Base-by-base conservation (phyloP, 2,797 vertebrate species). In the Lutjanus argentimaculatus region DNA sequence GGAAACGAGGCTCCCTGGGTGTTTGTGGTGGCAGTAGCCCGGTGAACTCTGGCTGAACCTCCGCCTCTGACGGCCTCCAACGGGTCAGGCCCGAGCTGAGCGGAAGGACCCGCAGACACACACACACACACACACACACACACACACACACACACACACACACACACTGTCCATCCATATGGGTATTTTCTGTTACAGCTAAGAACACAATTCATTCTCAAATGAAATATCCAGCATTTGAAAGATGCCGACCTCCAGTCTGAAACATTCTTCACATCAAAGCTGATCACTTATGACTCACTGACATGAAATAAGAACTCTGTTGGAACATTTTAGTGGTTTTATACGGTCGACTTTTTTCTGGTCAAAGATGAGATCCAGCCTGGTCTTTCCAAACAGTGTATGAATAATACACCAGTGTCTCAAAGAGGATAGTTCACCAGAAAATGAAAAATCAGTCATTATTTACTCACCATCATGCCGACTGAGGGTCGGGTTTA, bases 31-130 rank as follows among this genome's bases (percentile, higher is more conserved):
- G 74, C 84, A 79, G 79, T 9, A 65, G 84, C 75, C 75, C n/a
- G 21, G 14, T 90, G 88, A 91, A 84, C 88, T 91, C 85, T 91
- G 90, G 88, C 88, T 91, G 90, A 90, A 90, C 88, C 63, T 78
- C 57, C 51, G 56, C 58, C 67, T 77, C 69, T 77, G 67, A 83
- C 49, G 12, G 55, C 67, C 70, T 79, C 69, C 76, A 57, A 21
- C 55, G 12, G 71, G 61, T 75, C 75, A 57, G 59, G 45, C 52
- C 64, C 30, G 30, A 36, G 30, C 30, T 36, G 30, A 36, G 30
- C 30, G 30, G 30, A 36, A 36, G 13, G 21, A 59, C 30, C 10
- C 57, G 11, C 56, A 58, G 15, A 58, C 53, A 57, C 21, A 58
- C 56, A 36, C 56, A 57, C 22, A 30, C 56, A 56, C 55, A 56